These are phyloP conservation scores for Hafferia zeledoni DNA, from an alignment of 2,797 vertebrate genomes.

Conservation along the genomic window DNA sequence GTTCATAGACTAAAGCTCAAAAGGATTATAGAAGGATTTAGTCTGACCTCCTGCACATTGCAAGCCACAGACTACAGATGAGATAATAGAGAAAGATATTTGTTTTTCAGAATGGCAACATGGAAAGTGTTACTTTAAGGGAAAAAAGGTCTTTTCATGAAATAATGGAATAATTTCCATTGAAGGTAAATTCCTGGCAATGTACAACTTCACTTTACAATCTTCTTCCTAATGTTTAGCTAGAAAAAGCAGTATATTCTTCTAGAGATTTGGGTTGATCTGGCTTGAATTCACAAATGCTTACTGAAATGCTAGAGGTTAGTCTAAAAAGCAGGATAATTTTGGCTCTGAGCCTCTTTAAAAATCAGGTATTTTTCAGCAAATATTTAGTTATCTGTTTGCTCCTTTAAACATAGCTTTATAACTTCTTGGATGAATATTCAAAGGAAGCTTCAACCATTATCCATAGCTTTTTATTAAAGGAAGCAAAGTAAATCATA, in stretches of 20 bases:
- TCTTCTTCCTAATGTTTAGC: neutral
- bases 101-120: neutral
- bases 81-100: neutral
- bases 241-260: neutral
- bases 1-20: neutral
- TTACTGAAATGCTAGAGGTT: neutral
- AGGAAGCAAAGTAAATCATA: neutral
- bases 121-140: neutral
- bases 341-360: neutral
- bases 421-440: neutral
- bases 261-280: neutral
- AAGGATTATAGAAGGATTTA: neutral
- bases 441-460: neutral
- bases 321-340: neutral
- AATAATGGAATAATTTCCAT: neutral
- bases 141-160: neutral
- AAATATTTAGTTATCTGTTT: neutral
- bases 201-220: neutral
- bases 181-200: neutral
- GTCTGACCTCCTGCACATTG: neutral
- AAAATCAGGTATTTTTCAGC: neutral
- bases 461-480: neutral
- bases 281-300: neutral
- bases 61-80: neutral
- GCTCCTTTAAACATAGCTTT: neutral